Base-by-base conservation (phyloP, 2,888 invertebrate species). In the Oasisia sp. region DNA sequence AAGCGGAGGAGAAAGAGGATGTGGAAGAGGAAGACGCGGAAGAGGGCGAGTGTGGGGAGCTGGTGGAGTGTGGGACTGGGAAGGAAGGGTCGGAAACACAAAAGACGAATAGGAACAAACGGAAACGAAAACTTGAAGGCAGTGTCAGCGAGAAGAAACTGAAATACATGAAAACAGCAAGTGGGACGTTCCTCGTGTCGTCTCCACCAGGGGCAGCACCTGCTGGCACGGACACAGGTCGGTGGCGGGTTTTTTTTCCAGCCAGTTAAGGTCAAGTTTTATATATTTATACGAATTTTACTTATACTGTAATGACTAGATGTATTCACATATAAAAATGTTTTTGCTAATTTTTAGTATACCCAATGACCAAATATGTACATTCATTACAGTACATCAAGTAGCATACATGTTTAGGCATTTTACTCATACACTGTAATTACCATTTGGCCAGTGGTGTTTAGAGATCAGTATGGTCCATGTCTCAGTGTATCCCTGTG, bases 131-230 rank as follows among this genome's bases (percentile, higher is more conserved):
- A 45, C n/a, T 32, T 14, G 27, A 74, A 38, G 89, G 27, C 74
- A 74, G 19, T 27, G 74, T n/a, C 74, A 74, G 74, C n/a, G 90
- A 14, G 32, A 90, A 90, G 90, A 44, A 0, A 93, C 95, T 92
- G 94, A 95, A n/a, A 90, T 95, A 90, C 94, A 94, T n/a, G 93
- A 95, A 44, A 92, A 94, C 12, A 93, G 92, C 8, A 93, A 90
- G 90, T 44, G 92, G 32, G 45, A 90, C 32, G 90, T 90, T 90
- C 90, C 38, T 90, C 14, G 90, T 90, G 90, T 90, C 90, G 1
- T 14, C 32, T 8, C 90, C 90, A 90, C 8, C 8, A 27, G 90
- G 32, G n/a, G n/a, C 90, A 38, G 32, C 90, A 44, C 7, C 12
- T 14, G 7, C 32, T 19, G 44, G 38, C 32, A 44, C 32, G 7